phyloP scores from a whole-genome alignment of 2,113 vertebrate genomes.

The Rostratula benghalensis region DNA sequence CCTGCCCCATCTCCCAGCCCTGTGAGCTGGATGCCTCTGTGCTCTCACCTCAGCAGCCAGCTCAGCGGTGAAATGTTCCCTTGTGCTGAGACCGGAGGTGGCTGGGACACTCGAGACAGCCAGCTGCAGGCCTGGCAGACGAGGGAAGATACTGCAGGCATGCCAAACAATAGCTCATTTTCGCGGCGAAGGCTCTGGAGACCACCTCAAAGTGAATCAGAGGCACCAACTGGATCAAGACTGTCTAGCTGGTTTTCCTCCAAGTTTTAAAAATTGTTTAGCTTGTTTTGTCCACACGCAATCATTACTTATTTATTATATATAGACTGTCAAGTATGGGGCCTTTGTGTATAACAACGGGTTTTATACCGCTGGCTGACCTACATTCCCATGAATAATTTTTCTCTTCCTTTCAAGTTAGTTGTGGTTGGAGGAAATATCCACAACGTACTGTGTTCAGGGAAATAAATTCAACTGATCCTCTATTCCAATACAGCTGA shows the following conservation, averaged over 20 bases:
- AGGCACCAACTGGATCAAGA: not conserved
- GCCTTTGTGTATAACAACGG: not conserved
- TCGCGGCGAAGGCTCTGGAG: not conserved
- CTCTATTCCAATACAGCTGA: conserved; percentile 6
- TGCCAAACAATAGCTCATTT: rapidly evolving
- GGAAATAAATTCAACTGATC: conserved; percentile 35
- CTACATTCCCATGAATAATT: conserved; percentile 33
- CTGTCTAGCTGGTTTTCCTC: not conserved
- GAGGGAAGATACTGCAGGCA: not conserved
- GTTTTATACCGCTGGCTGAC: not conserved
- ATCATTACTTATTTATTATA: conserved; percentile 44
- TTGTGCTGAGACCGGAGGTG: not conserved
- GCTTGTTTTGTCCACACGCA: not conserved
- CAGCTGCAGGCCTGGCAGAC: not conserved
- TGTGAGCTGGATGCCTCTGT: not conserved
- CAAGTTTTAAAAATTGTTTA: not conserved
- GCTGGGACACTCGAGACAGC: not conserved
- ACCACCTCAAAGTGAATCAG: not conserved
- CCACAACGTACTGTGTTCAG: not conserved
- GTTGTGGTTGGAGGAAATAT: conserved; percentile 19
- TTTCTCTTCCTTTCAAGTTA: conserved; percentile 33
- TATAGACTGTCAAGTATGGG: conserved; percentile 4
- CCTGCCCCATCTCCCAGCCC: not conserved
- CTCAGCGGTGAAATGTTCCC: not conserved
- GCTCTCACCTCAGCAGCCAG: rapidly evolving